Evolutionary conservation across 2,113 vertebrate species (phyloP).

Genomic region (Vireo altiloquus): DNA sequence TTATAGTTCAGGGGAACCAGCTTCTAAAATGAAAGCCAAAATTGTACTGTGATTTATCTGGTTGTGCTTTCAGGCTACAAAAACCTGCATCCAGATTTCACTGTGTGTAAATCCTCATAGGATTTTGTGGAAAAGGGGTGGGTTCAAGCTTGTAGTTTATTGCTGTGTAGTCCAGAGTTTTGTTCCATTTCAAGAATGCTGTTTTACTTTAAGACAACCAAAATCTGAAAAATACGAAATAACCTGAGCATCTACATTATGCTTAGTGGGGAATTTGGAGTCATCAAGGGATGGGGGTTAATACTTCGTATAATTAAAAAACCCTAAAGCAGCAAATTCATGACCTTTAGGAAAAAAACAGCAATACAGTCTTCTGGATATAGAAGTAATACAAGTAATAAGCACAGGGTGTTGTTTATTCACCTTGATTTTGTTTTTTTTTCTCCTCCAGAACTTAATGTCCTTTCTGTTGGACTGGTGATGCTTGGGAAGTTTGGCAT

Average conservation of each 20-base stretch:
- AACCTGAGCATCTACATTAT: background rate
- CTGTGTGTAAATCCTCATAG: background rate
- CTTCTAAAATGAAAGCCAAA: background rate
- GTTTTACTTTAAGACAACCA: background rate
- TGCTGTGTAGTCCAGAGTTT: background rate
- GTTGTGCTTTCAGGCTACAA: background rate
- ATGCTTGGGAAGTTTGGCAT: conserved; percentile 89
- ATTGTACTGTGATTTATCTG: background rate
- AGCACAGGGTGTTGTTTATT: background rate
- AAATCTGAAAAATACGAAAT: background rate
- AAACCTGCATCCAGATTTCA: background rate
- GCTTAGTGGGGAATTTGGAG: background rate
- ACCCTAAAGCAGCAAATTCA: no score
- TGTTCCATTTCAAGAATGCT: background rate
- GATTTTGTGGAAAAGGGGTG: background rate
- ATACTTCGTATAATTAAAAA: background rate
- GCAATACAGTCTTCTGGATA: background rate
- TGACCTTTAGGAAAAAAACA: background rate
- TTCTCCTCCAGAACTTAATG: conserved; percentile 62
- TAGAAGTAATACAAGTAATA: background rate
- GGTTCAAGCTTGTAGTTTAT: background rate
- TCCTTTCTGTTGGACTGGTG: conserved; percentile 76
- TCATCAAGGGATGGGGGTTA: background rate
- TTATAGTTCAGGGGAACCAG: background rate
- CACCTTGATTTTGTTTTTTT: background rate